Base-by-base conservation (phyloP, 1,140 invertebrate species). In the Frieseomelitta varia region DNA sequence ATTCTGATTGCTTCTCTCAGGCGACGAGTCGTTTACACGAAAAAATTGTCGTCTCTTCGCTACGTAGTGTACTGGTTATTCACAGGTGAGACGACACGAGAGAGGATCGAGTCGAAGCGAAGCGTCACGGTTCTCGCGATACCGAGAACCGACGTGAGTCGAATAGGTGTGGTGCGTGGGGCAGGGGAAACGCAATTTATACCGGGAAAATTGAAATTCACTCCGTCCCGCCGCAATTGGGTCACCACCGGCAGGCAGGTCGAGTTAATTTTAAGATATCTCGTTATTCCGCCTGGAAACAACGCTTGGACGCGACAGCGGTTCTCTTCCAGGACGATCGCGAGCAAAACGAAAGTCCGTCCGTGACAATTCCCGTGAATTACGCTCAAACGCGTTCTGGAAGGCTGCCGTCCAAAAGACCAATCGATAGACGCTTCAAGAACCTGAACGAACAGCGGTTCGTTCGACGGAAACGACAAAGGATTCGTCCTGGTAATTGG, bases 161-260 rank as follows among this genome's bases (percentile, higher is more conserved):
- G 30, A 30, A 30, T 30, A 30, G 30, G 30, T 30, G 30, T 30
- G 30, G 30, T 30, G 30, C 30, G 30, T 30, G 1, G 30, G 30
- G 30, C 30, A 30, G 76, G 61, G 17, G 51, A 58, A 74, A 73
- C 75, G 75, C 79, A 87, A 83, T 87, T 87, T 87, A 68, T 79
- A 55, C 68, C 19, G 68, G 53, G 85, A 47, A 47, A 47, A 87
- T 87, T 71, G 85, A 86, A 75, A 79, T 71, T 71, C 79, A 47
- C 55, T 75, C 10, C 39, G 65, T 39, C 30, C n/a, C 19, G 47
- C 30, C n/a, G 81, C 47, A 87, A 87, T 86, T 86, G 65, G 86
- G 79, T 87, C 34, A 67, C 67, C 67, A 34, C 11, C 34, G 34
- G 1, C 21, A 39, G 34, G 1, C 21, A 39, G 34, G 21, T 55